These are phyloP conservation scores for Palaemon carinicauda DNA, from an alignment of 1,140 invertebrate species.

Conservation along the genomic window DNA sequence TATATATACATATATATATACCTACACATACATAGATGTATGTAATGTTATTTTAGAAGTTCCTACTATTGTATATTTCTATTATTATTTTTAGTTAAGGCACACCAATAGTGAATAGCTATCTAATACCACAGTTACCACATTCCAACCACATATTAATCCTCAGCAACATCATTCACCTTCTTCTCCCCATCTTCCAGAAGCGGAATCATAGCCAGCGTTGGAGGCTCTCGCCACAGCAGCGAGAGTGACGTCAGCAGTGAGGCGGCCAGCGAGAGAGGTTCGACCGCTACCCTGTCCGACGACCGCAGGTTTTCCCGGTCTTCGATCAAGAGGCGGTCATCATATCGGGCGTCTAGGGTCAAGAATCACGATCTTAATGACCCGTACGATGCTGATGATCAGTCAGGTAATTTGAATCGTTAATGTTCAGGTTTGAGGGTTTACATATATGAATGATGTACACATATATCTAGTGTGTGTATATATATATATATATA, in stretches of 20 bases:
- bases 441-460: no score
- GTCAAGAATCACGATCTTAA: slow-evolving; percentile 27
- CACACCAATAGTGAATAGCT: no score
- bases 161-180: no score
- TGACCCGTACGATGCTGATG: slow-evolving; percentile 43
- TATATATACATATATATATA: neutral
- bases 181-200: neutral
- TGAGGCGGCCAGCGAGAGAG: slow-evolving; percentile 67
- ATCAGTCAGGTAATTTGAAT: slow-evolving; percentile 8
- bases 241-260: slow-evolving; percentile 67
- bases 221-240: slow-evolving; percentile 63
- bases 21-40: neutral
- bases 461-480: no score
- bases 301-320: slow-evolving; percentile 58
- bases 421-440: no score
- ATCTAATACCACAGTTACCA: no score
- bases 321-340: slow-evolving; percentile 46
- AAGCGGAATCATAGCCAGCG: slow-evolving; percentile 23
- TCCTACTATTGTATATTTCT: no score
- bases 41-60: no score
- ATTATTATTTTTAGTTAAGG: no score
- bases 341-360: slow-evolving; percentile 61
- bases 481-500: neutral
- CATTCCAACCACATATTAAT: no score
- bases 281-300: slow-evolving; percentile 64